These are phyloP conservation scores for Cinara cedri DNA, from an alignment of 2,888 invertebrate genomes.

Conservation along the genomic window DNA sequence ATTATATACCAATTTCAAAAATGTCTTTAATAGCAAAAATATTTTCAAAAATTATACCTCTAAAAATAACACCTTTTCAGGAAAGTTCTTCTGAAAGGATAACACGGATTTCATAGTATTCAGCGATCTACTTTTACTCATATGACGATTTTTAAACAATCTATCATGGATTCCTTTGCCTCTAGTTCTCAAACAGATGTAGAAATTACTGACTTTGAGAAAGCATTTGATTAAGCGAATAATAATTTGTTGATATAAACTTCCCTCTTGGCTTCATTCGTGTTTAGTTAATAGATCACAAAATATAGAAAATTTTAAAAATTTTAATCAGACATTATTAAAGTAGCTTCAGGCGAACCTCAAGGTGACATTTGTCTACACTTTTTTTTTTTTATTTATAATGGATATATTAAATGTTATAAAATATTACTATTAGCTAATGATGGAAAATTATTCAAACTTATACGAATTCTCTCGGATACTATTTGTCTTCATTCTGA, in stretches of 20 bases:
- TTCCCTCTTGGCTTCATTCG: slow-evolving; percentile 5
- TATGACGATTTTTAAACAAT: slow-evolving; percentile 1
- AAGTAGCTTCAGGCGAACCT: slow-evolving; percentile 5
- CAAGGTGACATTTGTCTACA: slow-evolving; percentile 14
- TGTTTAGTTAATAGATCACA: slow-evolving; percentile 6
- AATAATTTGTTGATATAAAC: neutral
- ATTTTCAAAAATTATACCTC: neutral
- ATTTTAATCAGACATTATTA: neutral
- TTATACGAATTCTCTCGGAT: neutral
- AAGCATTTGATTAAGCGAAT: slow-evolving; percentile 7
- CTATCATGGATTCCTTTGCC: neutral
- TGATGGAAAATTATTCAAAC: slow-evolving; percentile 7
- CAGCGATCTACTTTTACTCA: neutral
- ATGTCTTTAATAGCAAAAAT: slow-evolving; percentile 2
- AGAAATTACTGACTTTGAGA: slow-evolving; percentile 5
- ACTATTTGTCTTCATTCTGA: too few species aligned
- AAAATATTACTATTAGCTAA: slow-evolving; percentile 15
- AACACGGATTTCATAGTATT: neutral
- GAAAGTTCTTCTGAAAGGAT: neutral
- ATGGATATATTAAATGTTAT: slow-evolving; percentile 8
- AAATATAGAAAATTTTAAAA: neutral
- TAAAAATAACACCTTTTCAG: neutral
- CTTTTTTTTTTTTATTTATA: slow-evolving; percentile 4
- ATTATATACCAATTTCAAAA: neutral
- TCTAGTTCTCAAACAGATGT: slow-evolving; percentile 19